These are phyloP conservation scores for Pseudomyrmex concolor DNA, from an alignment of 1,140 invertebrate species.

Conservation along the genomic window DNA sequence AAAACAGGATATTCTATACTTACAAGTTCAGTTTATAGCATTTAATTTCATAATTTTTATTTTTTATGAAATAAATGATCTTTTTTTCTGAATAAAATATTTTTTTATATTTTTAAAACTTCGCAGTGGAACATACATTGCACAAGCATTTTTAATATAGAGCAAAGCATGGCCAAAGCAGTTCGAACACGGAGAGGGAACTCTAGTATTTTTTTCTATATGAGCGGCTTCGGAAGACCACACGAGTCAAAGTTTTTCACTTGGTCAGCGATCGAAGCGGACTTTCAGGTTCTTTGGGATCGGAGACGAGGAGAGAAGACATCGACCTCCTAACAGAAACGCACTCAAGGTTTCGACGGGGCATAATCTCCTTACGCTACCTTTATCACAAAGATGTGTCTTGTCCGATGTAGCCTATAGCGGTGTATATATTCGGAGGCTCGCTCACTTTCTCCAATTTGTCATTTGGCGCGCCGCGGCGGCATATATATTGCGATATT, in stretches of 20 bases:
- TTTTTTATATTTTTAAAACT: neutral
- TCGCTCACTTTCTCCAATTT: constrained; percentile 79
- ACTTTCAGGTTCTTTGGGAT: constrained; percentile 60
- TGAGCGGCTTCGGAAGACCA: constrained; percentile 36
- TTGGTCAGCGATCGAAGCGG: constrained; percentile 45
- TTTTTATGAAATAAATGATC: neutral
- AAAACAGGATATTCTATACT: no score
- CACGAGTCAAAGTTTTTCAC: constrained; percentile 58
- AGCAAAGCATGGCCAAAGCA: neutral
- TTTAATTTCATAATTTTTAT: neutral
- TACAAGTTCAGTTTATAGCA: neutral
- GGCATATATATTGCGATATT: constrained; percentile 75
- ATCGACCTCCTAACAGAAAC: constrained; percentile 49
- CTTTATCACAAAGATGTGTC: constrained; percentile 73
- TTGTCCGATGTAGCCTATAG: constrained; percentile 49
- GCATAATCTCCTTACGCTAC: constrained; percentile 66
- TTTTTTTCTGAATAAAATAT: neutral
- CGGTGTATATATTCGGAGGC: constrained; percentile 57
- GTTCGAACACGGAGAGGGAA: constrained; percentile 8
- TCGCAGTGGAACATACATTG: neutral
- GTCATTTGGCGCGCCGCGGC: constrained; percentile 72
- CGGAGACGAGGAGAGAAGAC: constrained; percentile 48
- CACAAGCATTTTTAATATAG: neutral
- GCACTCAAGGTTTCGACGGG: constrained; percentile 53
- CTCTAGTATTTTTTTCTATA: constrained; percentile 27